Percentiles rank a stretch among this genome's conserved stretches.
phyloP scores from a whole-genome alignment of 37 sponge, comb jelly and placozoan species.

The Geodia barretti region DNA sequence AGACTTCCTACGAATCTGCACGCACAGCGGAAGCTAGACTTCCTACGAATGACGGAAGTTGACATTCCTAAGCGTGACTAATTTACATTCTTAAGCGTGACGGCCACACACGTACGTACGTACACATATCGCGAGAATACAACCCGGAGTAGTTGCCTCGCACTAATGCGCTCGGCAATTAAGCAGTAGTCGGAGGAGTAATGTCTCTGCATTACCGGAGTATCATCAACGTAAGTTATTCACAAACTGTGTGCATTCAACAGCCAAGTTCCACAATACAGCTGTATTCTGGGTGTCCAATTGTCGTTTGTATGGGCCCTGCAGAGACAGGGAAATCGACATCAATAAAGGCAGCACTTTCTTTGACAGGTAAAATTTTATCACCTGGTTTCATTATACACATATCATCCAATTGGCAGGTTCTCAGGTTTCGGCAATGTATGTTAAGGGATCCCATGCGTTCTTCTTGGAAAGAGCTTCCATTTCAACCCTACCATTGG shows the following conservation, averaged over 20 bases:
- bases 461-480: slow-evolving; percentile 11
- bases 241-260: too few species aligned
- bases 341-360: slow-evolving; percentile 9
- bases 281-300: slow-evolving; percentile 2
- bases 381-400: not conserved
- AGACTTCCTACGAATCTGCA: too few species aligned
- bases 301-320: not conserved
- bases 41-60: too few species aligned
- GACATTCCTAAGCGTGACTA: too few species aligned
- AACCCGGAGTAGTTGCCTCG: too few species aligned
- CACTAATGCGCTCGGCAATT: too few species aligned
- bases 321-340: slow-evolving; percentile 24
- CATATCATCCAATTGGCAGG: not conserved
- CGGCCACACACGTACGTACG: too few species aligned
- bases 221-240: too few species aligned
- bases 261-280: not conserved
- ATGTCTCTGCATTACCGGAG: slow-evolving; percentile 12
- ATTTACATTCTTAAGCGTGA: too few species aligned
- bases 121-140: too few species aligned
- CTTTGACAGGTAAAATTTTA: not conserved
- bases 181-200: not conserved
- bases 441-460: slow-evolving; percentile 5
- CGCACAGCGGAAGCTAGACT: too few species aligned
- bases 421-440: not conserved
- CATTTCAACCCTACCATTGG: slow-evolving; percentile 4